Base-by-base conservation (phyloP, 1,140 invertebrate genomes). In the Dinoponera quadriceps region DNA sequence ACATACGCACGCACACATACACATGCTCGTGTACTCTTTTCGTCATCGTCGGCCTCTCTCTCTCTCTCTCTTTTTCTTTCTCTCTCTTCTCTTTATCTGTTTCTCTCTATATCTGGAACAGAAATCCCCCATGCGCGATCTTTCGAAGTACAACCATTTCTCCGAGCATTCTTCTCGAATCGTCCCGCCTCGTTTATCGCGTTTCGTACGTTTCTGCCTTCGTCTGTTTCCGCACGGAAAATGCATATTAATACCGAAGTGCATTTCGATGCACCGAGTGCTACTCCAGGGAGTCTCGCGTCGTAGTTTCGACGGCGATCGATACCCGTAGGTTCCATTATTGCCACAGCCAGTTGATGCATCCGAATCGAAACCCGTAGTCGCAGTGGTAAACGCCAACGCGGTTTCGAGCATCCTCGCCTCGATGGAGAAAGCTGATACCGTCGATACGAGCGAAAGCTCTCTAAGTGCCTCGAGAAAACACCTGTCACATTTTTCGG, bases 201-300 rank as follows among this genome's bases (percentile, higher is more conserved):
- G 84, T 90, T 93, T 91, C 89, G 89, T 92, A 90, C 90, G 87
- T 91, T 91, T 90, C 88, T 88, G 74, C 85, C 88, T 87, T 87
- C 38, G 27, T 74, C 73, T 75, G 62, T 78, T 44, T 72, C 71
- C 71, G 51, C 48, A 68, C 22, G 54, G 60, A 74, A 87, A 85
- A 77, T 80, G 65, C 63, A 81, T 84, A 84, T 84, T 87, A 74
- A 85, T 55, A 73, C 38, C 69, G 38, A 71, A 74, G 57, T 83
- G 68, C 62, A 77, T 75, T 80, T 84, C 73, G 77, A 73, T 71
- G 87, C 83, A 59, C 25, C 29, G 75, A 69, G 44, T 62, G 59
- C 74, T 85, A 80, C 74, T 73, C 75, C 18, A 65, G 27, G 62
- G 68, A 81, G n/a, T 69, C 49, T 69, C 22, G 38, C 38, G 48